Conservation (phyloP, 2,113 vertebrate species). For the Pelodiscus sinensis region DNA sequence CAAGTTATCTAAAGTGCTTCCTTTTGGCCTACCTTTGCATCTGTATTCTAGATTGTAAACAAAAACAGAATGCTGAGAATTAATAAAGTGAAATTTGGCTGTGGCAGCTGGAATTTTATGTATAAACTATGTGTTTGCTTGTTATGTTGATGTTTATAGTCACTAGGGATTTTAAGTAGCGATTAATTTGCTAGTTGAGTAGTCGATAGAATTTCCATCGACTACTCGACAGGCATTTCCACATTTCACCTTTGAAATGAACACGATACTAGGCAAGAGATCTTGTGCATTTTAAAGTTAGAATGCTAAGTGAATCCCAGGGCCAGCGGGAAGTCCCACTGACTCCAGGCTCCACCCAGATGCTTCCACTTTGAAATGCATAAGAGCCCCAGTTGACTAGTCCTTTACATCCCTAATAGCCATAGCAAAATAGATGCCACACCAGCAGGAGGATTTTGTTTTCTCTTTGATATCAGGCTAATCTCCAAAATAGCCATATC, state of each 20-base stretch:
- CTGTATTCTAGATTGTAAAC: not conserved
- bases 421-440: not conserved
- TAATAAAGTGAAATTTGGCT: not conserved
- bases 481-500: not conserved
- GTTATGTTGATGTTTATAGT: not conserved
- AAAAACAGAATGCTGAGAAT: not conserved
- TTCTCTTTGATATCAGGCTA: not conserved
- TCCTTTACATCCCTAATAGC: too few relatives aligned
- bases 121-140: not conserved
- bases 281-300: too few relatives aligned
- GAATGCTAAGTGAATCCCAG: too few relatives aligned
- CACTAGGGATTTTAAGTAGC: too few relatives aligned
- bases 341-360: too few relatives aligned
- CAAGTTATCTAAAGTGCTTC: not conserved
- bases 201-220: not conserved
- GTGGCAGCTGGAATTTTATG: not conserved
- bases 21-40: not conserved
- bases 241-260: too few relatives aligned
- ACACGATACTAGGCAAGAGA: too few relatives aligned
- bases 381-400: too few relatives aligned
- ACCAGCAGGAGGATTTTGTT: not conserved
- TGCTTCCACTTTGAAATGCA: too few relatives aligned
- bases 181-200: not conserved
- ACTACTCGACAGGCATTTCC: too few relatives aligned
- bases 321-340: too few relatives aligned